Evolutionary conservation across 2,888 invertebrate genomes (phyloP).

Genomic region (Coremacera marginata): DNA sequence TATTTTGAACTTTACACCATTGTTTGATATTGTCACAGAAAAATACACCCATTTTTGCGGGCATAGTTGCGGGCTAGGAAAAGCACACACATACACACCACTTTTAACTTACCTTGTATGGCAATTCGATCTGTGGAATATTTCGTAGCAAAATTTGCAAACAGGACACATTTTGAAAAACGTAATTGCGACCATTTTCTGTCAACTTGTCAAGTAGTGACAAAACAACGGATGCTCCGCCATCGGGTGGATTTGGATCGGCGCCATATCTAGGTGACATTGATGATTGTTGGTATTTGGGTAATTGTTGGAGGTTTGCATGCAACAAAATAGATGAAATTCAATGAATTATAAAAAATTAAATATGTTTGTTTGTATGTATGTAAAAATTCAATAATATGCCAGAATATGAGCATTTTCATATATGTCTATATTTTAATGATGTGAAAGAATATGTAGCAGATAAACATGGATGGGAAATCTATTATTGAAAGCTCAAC

Average conservation of each 20-base stretch:
- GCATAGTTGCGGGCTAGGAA: too few relatives aligned
- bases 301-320: background rate
- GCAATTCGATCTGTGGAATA: slow-evolving; percentile 73
- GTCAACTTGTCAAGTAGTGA: slow-evolving; percentile 76
- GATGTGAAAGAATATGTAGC: too few relatives aligned
- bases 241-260: slow-evolving; percentile 72
- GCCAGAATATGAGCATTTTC: background rate
- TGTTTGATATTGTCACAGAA: too few relatives aligned
- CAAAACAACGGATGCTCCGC: slow-evolving; percentile 75
- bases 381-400: background rate
- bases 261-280: slow-evolving; percentile 74
- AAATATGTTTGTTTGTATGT: too few relatives aligned
- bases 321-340: slow-evolving; percentile 30
- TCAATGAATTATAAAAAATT: background rate
- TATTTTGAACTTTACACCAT: too few relatives aligned
- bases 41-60: too few relatives aligned
- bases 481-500: too few relatives aligned
- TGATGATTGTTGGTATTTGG: background rate
- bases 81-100: too few relatives aligned
- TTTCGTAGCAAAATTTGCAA: slow-evolving; percentile 77
- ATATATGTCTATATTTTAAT: too few relatives aligned
- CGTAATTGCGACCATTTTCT: slow-evolving; percentile 75
- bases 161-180: slow-evolving; percentile 79
- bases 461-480: too few relatives aligned
- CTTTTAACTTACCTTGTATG: slow-evolving; percentile 64